These are phyloP conservation scores for Proisotoma minuta DNA, from an alignment of 2,888 invertebrate species.

Conservation along the genomic window DNA sequence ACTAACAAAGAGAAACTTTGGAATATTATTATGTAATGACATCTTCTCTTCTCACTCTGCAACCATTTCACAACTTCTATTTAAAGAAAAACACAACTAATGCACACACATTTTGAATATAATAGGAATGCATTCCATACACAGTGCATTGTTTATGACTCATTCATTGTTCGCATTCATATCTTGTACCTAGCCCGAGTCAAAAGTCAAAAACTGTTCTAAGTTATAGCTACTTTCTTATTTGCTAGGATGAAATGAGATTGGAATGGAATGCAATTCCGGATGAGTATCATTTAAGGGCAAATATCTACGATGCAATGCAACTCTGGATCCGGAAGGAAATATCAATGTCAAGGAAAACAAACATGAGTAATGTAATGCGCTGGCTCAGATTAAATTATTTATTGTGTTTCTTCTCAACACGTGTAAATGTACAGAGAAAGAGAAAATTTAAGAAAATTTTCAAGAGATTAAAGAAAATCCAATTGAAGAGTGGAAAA, in stretches of 20 bases:
- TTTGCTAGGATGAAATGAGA: not conserved
- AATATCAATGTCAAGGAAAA: constrained; percentile 5
- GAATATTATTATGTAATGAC: too few relatives aligned
- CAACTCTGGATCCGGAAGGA: not conserved
- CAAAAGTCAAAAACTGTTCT: not conserved
- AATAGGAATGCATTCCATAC: constrained; percentile 2
- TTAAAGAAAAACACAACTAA: too few relatives aligned
- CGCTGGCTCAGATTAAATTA: constrained; percentile 4
- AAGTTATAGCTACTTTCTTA: not conserved
- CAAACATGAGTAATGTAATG: not conserved
- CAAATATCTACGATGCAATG: not conserved
- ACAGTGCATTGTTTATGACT: not conserved
- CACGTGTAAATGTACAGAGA: not conserved
- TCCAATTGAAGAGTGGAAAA: not conserved
- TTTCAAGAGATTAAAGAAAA: not conserved
- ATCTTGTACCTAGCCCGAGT: not conserved
- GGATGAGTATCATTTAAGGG: constrained; percentile 5
- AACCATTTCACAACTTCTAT: too few relatives aligned
- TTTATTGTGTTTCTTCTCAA: not conserved
- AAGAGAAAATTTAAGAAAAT: not conserved
- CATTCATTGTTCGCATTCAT: too few relatives aligned
- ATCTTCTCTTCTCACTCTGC: too few relatives aligned
- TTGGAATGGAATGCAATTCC: constrained; percentile 5
- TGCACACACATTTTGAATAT: not conserved
- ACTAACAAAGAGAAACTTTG: not conserved